These are phyloP conservation scores for Vireo altiloquus DNA, from an alignment of 2,113 vertebrate species.

Conservation along the genomic window DNA sequence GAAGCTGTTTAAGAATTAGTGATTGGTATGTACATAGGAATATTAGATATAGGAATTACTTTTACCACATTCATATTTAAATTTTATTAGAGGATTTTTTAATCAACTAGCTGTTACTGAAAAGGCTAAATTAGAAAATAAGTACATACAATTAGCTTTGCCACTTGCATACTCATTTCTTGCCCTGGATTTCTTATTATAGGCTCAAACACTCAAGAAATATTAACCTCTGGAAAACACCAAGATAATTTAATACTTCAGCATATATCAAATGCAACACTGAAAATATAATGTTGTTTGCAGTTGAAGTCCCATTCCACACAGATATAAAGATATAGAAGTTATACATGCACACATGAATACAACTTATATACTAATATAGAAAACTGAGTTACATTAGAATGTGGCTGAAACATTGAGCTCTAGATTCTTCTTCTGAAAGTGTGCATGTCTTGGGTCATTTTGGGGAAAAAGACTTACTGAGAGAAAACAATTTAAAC, in stretches of 20 bases:
- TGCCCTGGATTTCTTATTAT: background rate
- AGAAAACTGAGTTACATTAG: background rate
- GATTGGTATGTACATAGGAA: background rate
- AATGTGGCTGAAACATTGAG: background rate
- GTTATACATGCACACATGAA: rapidly evolving
- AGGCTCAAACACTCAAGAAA: background rate
- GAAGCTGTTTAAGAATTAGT: background rate
- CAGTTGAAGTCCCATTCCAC: background rate
- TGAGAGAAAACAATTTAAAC: background rate
- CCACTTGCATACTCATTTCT: background rate
- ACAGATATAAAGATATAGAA: background rate
- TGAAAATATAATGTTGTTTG: background rate
- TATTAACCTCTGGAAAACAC: background rate
- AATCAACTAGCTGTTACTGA: background rate
- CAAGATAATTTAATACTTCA: background rate
- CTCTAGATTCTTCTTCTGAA: background rate
- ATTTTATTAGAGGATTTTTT: background rate
- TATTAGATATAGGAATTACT: background rate
- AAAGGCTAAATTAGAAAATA: background rate
- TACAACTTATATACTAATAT: background rate
- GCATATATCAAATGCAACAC: background rate
- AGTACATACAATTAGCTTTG: background rate
- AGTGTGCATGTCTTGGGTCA: background rate
- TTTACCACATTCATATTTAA: background rate
- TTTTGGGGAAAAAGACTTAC: background rate